Evolutionary conservation across 1,140 invertebrate species (phyloP).

Genomic region (Heliothis subflexa): DNA sequence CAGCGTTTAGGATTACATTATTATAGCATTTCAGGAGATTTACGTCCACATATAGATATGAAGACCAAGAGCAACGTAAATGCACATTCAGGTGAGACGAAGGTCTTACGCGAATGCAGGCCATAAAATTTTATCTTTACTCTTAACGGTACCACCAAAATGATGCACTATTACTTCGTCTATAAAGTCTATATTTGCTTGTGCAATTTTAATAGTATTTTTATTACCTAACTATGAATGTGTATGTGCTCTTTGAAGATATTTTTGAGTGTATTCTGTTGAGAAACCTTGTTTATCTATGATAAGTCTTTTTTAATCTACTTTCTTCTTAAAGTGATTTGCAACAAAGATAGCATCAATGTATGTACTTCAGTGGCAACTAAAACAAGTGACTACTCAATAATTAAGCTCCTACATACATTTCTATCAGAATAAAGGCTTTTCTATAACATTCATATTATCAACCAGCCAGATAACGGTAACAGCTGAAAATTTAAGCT

Average conservation of each 20-base stretch:
- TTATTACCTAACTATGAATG: slow-evolving; percentile 25
- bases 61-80: not conserved
- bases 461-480: too few relatives aligned
- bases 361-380: too few relatives aligned
- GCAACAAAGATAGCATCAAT: too few relatives aligned
- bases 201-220: slow-evolving; percentile 21
- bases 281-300: not conserved
- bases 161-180: not conserved
- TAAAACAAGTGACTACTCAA: too few relatives aligned
- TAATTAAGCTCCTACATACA: too few relatives aligned
- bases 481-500: too few relatives aligned
- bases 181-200: not conserved
- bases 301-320: not conserved
- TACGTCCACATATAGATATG: slow-evolving; percentile 17
- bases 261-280: not conserved
- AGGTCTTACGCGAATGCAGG: slow-evolving; percentile 18
- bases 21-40: slow-evolving; percentile 23
- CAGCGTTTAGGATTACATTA: slow-evolving; percentile 14
- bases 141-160: not conserved
- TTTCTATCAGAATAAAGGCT: too few relatives aligned
- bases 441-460: too few relatives aligned
- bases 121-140: slow-evolving; percentile 35
- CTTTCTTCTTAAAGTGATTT: too few relatives aligned
- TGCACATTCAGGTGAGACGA: slow-evolving; percentile 11
- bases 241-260: slow-evolving; percentile 25